phyloP scores from a whole-genome alignment of 2,888 invertebrate genomes.

The Candidula unifasciata region DNA sequence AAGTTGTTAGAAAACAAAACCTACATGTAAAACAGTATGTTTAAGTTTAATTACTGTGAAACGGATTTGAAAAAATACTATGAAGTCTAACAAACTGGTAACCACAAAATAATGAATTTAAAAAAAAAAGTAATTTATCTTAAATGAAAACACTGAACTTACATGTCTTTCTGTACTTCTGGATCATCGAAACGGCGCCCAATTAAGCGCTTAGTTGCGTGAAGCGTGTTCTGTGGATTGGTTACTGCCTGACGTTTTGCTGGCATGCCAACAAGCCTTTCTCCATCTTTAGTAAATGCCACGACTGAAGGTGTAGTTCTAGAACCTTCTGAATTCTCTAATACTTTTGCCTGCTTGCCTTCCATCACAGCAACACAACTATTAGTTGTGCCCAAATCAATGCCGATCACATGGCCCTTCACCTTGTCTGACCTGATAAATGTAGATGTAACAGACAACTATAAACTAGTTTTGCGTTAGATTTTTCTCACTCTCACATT shows the following conservation, averaged over 20 bases:
- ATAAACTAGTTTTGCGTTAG: too few relatives aligned
- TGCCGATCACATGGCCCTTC: slow-evolving; percentile 90
- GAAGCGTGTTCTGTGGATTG: slow-evolving; percentile 88
- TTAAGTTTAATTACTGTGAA: too few relatives aligned
- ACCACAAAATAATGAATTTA: too few relatives aligned
- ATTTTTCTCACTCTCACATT: too few relatives aligned
- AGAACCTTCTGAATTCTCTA: slow-evolving; percentile 82
- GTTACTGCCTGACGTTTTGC: slow-evolving; percentile 80
- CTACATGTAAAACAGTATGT: too few relatives aligned
- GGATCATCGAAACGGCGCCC: slow-evolving; percentile 67
- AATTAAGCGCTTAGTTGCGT: slow-evolving; percentile 80
- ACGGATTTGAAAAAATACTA: too few relatives aligned
- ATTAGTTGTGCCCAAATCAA: slow-evolving; percentile 91
- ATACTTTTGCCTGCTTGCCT: slow-evolving; percentile 79
- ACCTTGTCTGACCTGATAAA: slow-evolving; percentile 80
- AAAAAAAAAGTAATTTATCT: too few relatives aligned
- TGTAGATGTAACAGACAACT: slow-evolving; percentile 20
- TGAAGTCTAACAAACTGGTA: too few relatives aligned
- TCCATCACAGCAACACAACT: slow-evolving; percentile 80
- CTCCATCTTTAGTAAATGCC: slow-evolving; percentile 83
- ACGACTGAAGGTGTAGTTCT: slow-evolving; percentile 87
- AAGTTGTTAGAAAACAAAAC: too few relatives aligned
- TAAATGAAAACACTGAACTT: slow-evolving; percentile 78
- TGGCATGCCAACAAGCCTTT: slow-evolving; percentile 79
- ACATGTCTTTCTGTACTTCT: slow-evolving; percentile 77